A percentile compares a stretch with the other conserved stretches of the same genome.
Conservation (phyloP, 2,888 invertebrate species). For the Anticlea derivata region DNA sequence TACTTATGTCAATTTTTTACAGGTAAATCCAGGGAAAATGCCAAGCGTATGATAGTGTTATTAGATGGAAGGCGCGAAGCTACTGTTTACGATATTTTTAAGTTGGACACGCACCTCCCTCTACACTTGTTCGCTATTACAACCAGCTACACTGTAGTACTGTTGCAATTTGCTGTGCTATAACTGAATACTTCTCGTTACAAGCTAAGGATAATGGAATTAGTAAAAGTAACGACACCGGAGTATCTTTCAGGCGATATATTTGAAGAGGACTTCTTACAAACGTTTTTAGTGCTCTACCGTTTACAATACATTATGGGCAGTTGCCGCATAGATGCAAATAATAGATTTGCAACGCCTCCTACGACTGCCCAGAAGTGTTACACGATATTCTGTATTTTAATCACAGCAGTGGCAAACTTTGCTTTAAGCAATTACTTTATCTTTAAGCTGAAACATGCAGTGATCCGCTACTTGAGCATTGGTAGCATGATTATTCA, state of each 20-base stretch:
- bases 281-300: slow-evolving; percentile 44
- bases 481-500: slow-evolving; percentile 33
- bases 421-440: slow-evolving; percentile 26
- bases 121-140: slow-evolving; percentile 53
- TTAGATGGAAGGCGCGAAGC: slow-evolving; percentile 53
- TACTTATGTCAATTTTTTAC: slow-evolving; percentile 1
- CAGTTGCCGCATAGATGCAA: slow-evolving; percentile 53
- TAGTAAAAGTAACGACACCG: slow-evolving; percentile 26
- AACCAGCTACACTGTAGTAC: slow-evolving; percentile 61
- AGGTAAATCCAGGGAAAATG: slow-evolving; percentile 42
- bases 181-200: too few relatives aligned
- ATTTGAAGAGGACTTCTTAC: slow-evolving; percentile 52
- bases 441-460: slow-evolving; percentile 24
- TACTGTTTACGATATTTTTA: slow-evolving; percentile 58
- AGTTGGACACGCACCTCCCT: slow-evolving; percentile 50
- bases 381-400: slow-evolving; percentile 44
- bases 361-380: slow-evolving; percentile 55
- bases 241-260: slow-evolving; percentile 61
- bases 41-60: slow-evolving; percentile 54
- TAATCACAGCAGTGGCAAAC: slow-evolving; percentile 30
- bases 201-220: slow-evolving; percentile 9
- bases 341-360: slow-evolving; percentile 50
- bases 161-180: slow-evolving; percentile 59
- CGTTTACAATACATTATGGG: slow-evolving; percentile 51
- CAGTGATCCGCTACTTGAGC: slow-evolving; percentile 32